phyloP scores from a whole-genome alignment of 2,113 vertebrate genomes.

The Xiphorhynchus elegans region DNA sequence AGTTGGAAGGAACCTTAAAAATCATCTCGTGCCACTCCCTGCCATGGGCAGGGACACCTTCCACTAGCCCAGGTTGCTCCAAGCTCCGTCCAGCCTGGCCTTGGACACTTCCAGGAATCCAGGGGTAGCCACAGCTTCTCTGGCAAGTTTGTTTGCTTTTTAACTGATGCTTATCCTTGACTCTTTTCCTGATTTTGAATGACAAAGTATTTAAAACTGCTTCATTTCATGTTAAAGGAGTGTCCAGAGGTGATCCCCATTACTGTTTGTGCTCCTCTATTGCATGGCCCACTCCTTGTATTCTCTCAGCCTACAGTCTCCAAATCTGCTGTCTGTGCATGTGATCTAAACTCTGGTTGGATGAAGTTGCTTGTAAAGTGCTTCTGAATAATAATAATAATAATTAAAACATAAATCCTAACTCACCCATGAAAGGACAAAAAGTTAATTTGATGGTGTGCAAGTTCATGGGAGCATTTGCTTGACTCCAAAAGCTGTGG shows the following conservation, averaged over 20 bases:
- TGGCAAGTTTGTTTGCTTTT: not conserved
- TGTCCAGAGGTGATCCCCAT: not conserved
- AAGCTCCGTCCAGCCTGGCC: not conserved
- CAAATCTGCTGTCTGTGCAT: not conserved
- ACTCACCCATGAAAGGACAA: not conserved
- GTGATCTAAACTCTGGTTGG: not conserved
- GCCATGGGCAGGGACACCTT: not conserved
- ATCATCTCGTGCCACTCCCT: not conserved
- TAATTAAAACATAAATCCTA: not conserved
- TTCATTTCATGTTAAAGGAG: not conserved
- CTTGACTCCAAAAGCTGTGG: not conserved
- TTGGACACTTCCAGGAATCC: not conserved
- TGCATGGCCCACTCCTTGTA: not conserved
- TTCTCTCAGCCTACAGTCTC: not conserved
- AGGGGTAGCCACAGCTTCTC: not conserved
- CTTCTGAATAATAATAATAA: not conserved
- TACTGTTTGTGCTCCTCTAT: not conserved
- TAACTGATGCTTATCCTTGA: not conserved
- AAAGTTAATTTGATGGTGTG: not conserved
- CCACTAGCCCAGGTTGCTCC: not conserved
- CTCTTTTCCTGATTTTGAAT: not conserved
- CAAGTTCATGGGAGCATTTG: not conserved
- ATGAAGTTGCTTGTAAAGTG: not conserved
- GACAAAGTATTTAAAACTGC: accelerated
- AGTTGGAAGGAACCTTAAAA: not conserved